A percentile compares a stretch with the other conserved stretches of the same genome.
Evolutionary conservation across 2,797 vertebrate species (phyloP).

Genomic region (Heteromormyrus szaboi): DNA sequence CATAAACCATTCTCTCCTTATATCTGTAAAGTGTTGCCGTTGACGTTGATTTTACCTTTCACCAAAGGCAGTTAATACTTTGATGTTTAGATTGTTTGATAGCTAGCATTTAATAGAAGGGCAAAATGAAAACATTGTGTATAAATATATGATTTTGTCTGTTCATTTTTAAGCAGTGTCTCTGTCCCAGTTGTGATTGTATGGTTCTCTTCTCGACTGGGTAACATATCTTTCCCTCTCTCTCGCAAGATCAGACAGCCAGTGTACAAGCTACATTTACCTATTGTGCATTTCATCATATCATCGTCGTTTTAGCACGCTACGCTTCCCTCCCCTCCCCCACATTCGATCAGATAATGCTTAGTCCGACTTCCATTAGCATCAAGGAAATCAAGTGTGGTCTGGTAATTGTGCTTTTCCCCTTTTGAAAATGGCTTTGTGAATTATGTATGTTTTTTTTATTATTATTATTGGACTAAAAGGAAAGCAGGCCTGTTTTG

Average conservation of each 20-base stretch:
- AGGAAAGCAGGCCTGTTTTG: background rate
- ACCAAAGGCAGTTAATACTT: background rate
- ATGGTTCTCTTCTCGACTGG: slow-evolving; percentile 19
- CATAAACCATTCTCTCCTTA: background rate
- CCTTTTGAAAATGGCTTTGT: slow-evolving; percentile 50
- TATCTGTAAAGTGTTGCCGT: background rate
- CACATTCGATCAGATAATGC: slow-evolving; percentile 21
- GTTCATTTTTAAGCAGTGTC: background rate
- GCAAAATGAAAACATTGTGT: background rate
- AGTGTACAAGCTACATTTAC: background rate
- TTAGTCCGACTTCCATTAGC: slow-evolving; percentile 51
- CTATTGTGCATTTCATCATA: background rate
- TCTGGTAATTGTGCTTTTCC: slow-evolving; percentile 39
- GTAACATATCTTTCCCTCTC: background rate
- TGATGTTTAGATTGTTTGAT: background rate
- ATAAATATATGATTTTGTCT: background rate
- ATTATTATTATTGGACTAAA: slow-evolving; percentile 12
- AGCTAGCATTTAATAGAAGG: background rate
- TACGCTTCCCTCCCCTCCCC: background rate
- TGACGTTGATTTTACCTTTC: background rate
- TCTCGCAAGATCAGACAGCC: background rate
- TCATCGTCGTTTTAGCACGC: slow-evolving; percentile 13
- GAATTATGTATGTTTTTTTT: slow-evolving; percentile 55
- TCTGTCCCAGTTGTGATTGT: background rate
- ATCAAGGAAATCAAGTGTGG: slow-evolving; percentile 35